Evolutionary conservation across 2,888 invertebrate species (phyloP).

Genomic region (Ommatoiulus sabulosus): DNA sequence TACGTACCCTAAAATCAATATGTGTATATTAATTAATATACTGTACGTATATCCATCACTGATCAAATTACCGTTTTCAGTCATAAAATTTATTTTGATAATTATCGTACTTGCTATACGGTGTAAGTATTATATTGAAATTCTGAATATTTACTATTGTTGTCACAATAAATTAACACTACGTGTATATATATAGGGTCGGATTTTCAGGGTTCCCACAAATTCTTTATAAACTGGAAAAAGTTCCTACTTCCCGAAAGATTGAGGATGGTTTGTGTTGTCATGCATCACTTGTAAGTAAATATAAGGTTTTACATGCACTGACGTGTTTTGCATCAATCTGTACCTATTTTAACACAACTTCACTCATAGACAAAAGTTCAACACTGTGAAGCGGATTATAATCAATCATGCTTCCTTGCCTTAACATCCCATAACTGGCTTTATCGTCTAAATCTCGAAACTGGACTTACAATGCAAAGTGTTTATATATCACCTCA

Average conservation of each 20-base stretch:
- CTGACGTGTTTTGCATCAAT: background rate
- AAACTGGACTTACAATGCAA: constrained; percentile 42
- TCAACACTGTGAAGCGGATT: background rate
- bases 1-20: background rate
- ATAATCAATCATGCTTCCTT: background rate
- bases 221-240: constrained; percentile 44
- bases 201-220: constrained; percentile 5
- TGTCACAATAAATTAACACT: background rate
- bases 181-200: background rate
- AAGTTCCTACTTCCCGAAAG: constrained; percentile 9
- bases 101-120: constrained; percentile 51
- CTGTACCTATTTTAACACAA: background rate
- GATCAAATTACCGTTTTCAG: background rate
- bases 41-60: background rate
- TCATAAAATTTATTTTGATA: constrained; percentile 45
- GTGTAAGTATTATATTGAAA: constrained; percentile 50
- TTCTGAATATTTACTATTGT: background rate
- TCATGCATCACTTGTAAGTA: constrained; percentile 23
- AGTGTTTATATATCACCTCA: background rate
- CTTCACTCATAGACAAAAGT: constrained; percentile 10
- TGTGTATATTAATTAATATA: background rate
- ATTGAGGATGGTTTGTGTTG: constrained; percentile 46
- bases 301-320: background rate
- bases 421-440: constrained; percentile 24
- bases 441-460: background rate